Percentiles rank a stretch among this genome's conserved stretches.
Evolutionary conservation across 2,113 vertebrate genomes (phyloP).

Genomic region (Synodontis membranacea): DNA sequence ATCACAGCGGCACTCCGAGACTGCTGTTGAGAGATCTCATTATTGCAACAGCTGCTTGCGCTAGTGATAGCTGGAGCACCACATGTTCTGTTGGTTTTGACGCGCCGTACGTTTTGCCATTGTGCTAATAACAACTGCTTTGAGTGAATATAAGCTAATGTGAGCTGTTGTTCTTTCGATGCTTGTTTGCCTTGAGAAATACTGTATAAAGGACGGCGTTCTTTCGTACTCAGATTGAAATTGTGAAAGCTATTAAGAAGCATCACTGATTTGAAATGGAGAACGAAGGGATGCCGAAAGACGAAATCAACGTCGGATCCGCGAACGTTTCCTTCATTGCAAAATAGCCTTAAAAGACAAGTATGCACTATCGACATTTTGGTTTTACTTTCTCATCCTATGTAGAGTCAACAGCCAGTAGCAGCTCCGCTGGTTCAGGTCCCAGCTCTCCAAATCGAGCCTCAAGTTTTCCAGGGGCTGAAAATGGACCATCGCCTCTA

Average conservation of each 20-base stretch:
- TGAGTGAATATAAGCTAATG: neutral
- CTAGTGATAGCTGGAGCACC: neutral
- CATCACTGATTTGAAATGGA: neutral
- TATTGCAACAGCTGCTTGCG: slow-evolving; percentile 8
- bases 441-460: slow-evolving; percentile 94
- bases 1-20: slow-evolving; percentile 12
- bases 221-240: neutral
- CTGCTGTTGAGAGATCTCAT: slow-evolving; percentile 1
- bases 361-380: neutral
- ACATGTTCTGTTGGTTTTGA: slow-evolving; percentile 12
- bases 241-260: neutral
- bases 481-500: slow-evolving; percentile 85
- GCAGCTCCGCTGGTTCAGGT: slow-evolving; percentile 89
- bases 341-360: neutral
- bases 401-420: slow-evolving; percentile 88
- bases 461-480: slow-evolving; percentile 81
- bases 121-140: slow-evolving; percentile 14
- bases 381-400: slow-evolving; percentile 28
- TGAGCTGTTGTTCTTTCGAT: neutral
- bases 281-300: neutral
- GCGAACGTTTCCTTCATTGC: neutral
- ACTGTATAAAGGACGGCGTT: neutral
- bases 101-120: neutral
- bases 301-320: neutral
- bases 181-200: neutral